Evolutionary conservation across 2,113 vertebrate genomes (phyloP).

Genomic region (Rhinoptilus africanus): DNA sequence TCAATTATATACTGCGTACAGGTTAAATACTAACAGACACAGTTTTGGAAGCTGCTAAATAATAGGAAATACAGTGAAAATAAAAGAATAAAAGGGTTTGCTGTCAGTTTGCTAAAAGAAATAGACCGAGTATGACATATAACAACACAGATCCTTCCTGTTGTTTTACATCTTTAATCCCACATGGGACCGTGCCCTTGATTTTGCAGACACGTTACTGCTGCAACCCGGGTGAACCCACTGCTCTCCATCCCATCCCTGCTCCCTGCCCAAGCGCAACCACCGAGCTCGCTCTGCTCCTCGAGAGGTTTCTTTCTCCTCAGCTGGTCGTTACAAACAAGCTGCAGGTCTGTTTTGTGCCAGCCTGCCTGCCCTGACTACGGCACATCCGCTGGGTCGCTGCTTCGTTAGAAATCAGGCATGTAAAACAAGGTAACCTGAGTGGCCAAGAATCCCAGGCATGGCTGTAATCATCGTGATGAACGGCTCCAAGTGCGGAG

Average conservation of each 20-base stretch:
- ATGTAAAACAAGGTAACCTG: neutral
- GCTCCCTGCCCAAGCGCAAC: neutral
- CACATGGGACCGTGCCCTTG: fast-evolving
- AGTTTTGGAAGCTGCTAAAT: neutral
- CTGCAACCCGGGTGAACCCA: neutral
- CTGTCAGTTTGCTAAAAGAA: neutral
- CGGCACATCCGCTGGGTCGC: neutral
- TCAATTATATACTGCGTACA: neutral
- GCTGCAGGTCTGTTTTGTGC: neutral
- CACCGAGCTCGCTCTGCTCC: neutral
- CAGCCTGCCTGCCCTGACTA: neutral
- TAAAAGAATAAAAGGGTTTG: neutral
- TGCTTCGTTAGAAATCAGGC: neutral
- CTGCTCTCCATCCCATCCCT: neutral
- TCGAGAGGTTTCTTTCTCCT: neutral
- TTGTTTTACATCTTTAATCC: neutral
- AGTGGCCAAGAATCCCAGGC: neutral
- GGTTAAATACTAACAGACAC: neutral
- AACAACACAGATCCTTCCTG: neutral
- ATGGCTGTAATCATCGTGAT: neutral
- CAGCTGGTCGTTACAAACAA: neutral
- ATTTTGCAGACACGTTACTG: fast-evolving
- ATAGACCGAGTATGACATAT: fast-evolving
- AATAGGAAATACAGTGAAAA: neutral
- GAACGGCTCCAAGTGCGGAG: neutral